A percentile compares a stretch with the other conserved stretches of the same genome.
Evolutionary conservation across 2,888 invertebrate species (phyloP).

Genomic region (Coelogynopora nodosa): DNA sequence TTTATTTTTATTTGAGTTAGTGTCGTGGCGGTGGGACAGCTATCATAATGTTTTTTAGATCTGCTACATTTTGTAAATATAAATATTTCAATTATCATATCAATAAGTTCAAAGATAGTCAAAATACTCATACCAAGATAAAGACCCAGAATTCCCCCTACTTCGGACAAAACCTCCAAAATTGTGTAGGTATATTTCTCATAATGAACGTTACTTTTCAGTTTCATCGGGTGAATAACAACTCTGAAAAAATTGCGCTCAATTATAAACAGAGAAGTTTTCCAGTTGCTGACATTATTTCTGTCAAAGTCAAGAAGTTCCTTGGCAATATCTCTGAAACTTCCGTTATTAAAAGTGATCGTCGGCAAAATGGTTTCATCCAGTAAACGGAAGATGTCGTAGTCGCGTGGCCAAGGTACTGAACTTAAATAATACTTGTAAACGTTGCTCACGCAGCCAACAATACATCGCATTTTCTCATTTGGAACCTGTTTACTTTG

Average conservation of each 20-base stretch:
- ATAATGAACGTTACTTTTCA: not conserved
- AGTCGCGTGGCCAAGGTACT: not conserved
- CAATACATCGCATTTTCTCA: not conserved
- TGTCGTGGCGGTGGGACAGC: too few relatives aligned
- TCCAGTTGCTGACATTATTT: not conserved
- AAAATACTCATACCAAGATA: not conserved
- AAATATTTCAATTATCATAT: not conserved
- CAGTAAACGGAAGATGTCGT: not conserved
- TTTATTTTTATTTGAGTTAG: too few relatives aligned
- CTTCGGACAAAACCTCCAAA: not conserved
- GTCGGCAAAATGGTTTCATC: not conserved
- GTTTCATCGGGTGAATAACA: not conserved
- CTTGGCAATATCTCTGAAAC: not conserved
- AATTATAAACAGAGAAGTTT: not conserved
- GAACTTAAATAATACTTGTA: not conserved
- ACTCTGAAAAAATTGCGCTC: not conserved
- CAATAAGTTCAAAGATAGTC: conserved; percentile 1
- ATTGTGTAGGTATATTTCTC: not conserved
- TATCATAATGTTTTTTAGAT: not conserved
- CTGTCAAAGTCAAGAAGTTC: not conserved
- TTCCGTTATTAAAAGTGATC: not conserved
- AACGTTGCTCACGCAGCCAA: not conserved
- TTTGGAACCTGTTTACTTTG: not conserved
- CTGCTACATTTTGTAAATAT: not conserved
- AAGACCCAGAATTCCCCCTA: conserved; percentile 17